Percentiles rank a stretch among this genome's conserved stretches.
Conservation (phyloP, 2,113 vertebrate genomes). For the Hippotragus niger region DNA sequence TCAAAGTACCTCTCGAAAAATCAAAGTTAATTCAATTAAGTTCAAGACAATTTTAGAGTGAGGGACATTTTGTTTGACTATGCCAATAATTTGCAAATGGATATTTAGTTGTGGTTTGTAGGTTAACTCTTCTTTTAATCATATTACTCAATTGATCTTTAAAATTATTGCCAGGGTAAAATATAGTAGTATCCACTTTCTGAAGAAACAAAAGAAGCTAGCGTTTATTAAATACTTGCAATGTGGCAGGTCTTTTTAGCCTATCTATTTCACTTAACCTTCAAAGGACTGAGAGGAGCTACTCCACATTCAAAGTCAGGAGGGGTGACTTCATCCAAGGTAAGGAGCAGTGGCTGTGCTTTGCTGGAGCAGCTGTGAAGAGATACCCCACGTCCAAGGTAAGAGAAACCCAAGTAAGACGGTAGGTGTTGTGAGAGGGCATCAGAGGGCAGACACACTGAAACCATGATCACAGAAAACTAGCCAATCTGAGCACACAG, state of each 20-base stretch:
- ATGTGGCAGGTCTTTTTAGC: neutral
- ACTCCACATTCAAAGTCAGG: no score
- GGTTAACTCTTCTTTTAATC: constrained; percentile 24
- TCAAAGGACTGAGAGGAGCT: neutral
- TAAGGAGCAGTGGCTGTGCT: no score
- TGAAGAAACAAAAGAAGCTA: neutral
- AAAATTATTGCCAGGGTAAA: neutral
- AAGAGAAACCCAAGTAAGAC: no score
- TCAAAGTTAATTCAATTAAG: constrained; percentile 32
- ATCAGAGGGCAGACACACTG: no score
- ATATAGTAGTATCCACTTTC: constrained; percentile 3
- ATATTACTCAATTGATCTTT: neutral
- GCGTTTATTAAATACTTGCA: neutral
- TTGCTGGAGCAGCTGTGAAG: no score
- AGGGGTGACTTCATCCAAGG: no score
- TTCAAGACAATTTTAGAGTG: neutral
- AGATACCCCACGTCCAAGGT: no score
- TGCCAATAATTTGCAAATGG: constrained; percentile 3
- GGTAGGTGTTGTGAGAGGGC: no score
- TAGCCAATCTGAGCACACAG: no score
- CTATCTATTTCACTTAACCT: neutral
- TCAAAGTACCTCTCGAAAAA: constrained; percentile 15
- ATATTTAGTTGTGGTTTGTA: neutral
- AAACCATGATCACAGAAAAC: no score
- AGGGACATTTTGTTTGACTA: constrained; percentile 20